Conservation (phyloP, 1,140 invertebrate species). For the Ostrea denselamellosa region DNA sequence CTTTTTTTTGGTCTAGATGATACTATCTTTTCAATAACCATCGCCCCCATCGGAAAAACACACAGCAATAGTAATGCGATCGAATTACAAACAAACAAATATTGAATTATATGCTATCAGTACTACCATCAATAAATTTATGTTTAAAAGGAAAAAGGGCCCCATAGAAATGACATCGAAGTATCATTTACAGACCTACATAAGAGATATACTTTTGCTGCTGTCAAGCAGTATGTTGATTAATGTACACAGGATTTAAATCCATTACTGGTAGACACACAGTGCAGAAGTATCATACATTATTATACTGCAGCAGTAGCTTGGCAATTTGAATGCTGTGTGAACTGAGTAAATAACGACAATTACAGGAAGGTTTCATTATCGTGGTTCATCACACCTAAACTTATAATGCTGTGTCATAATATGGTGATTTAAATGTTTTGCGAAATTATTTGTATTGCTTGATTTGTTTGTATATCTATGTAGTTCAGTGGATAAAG, state of each 20-base stretch:
- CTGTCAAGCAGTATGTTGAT: not conserved
- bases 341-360: not conserved
- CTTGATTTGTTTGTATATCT: too few species aligned
- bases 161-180: slow-evolving; percentile 2
- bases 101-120: slow-evolving; percentile 2
- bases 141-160: slow-evolving; percentile 5
- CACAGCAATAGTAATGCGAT: not conserved
- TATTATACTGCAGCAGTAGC: not conserved
- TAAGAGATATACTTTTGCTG: not conserved
- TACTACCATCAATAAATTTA: not conserved
- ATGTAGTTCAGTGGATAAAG: too few species aligned
- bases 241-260: slow-evolving; percentile 9
- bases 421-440: too few species aligned
- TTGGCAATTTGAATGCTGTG: not conserved
- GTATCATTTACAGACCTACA: not conserved
- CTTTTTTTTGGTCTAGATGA: not conserved
- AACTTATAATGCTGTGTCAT: too few species aligned
- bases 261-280: not conserved
- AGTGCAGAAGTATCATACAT: too few species aligned
- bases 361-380: too few species aligned
- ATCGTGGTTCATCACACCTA: too few species aligned
- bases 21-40: not conserved
- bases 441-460: too few species aligned
- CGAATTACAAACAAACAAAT: slow-evolving; percentile 36
- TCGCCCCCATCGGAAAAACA: slow-evolving; percentile 31